Evolutionary conservation across 2,113 vertebrate genomes (phyloP), one percentile per base, ranked within the genome.

Genomic region (Astur gentilis): DNA sequence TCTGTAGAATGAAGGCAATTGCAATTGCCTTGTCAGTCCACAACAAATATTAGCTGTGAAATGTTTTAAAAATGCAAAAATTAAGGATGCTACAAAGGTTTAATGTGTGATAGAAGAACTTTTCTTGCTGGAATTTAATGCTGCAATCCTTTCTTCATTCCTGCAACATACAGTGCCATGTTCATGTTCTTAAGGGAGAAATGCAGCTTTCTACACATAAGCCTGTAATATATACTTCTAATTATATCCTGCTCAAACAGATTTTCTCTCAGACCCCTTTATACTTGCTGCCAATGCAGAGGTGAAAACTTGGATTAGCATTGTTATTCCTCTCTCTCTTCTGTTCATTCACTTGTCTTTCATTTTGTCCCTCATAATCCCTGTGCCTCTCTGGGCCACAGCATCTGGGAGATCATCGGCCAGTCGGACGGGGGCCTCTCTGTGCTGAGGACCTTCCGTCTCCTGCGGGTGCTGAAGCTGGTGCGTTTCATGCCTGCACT

Each of bases 401-500:
- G 99, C 91, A 99, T 99, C 44, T 99, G 99, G 97, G 99, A 99
- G 98, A 99, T 99, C 4, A 97, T 99, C 0, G 99, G 99, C 20
- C 99, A 99, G 98, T 98, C 99, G 0, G 99, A 99, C 0, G 99
- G 99, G 0, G 99, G 99, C 25, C 97, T 99, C 45, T 99, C 99
- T 0, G 99, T 99, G 83, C 95, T 99, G 94, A 98, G 99, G 90
- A 99, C 99, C 13, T 99, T 99, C 98, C 98, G 99, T 4, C 98
- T 99, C 27, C 98, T 99, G 50, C 98, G 99, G 5, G 99, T 99
- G 61, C 97, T 99, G 94, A 99, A 99, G 98, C 98, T 99, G 94
- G 99, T 99, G 42, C 98, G 99, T 52, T 99, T 99, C 98, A 99
- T 99, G 99, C 99, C 99, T 0, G 99, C 99, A 0, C 96, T 99